Evolutionary conservation across 2,888 invertebrate genomes (phyloP), one percentile per base, ranked within the genome.

Genomic region (Taenaris catops): DNA sequence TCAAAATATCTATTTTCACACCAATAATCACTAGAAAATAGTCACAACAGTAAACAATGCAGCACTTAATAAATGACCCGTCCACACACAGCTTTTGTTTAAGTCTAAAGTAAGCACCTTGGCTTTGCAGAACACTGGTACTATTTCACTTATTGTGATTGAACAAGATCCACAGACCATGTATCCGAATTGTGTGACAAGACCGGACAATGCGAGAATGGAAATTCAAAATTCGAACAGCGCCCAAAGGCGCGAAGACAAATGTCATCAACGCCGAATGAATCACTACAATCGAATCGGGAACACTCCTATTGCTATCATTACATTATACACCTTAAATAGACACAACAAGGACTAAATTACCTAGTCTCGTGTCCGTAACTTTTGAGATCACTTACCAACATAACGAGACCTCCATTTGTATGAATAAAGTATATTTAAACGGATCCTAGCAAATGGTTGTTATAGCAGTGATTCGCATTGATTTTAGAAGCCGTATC

Each of bases 401-500:
- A 28, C 34, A 9, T 52, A 49, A 38, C 6, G 25, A 41, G 59
- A 49, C 26, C 46, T 38, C 34, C 20, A 14, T 11, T 34, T 25
- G 23, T 33, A 28, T 32, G 24, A n/a, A 27, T 17, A 34, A 18
- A 34, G 42, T 33, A 43, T 36, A 38, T 36, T 44, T 33, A 38
- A 34, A 42, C 32, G 38, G 51, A 40, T 52, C 49, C 32, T 44
- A 41, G 41, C 42, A 34, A 40, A 24, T 42, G 36, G 49, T 40
- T 28, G 42, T 31, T 46, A 26, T 34, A 33, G 49, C 59, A 53
- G 63, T 67, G 69, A 72, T 71, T 68, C 58, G 53, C 60, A 81
- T 81, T 70, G 84, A 84, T 84, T 84, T 83, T 73, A 60, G 84
- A 84, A 84, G 71, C 83, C 81, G 25, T 60, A 62, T 36, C 46